Base-by-base conservation (phyloP, 2,888 invertebrate genomes). In the Artemia sinica region DNA sequence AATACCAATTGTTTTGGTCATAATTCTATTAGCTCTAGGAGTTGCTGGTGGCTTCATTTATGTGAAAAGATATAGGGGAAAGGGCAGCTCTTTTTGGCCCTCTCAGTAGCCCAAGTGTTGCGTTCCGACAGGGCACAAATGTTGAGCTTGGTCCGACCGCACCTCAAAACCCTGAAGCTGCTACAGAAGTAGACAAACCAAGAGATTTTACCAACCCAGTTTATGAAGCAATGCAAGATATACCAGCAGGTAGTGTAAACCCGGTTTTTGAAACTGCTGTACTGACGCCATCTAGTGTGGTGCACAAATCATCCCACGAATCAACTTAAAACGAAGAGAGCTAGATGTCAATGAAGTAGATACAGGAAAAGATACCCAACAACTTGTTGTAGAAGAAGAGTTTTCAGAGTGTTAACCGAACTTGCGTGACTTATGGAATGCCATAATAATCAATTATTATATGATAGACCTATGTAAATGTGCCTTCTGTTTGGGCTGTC, bases 171-270 rank as follows among this genome's bases (percentile, higher is more conserved):
- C 74, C 84, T 85, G 73, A 91, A 90, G 78, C 86, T 86, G 14
- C 63, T 9, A 41, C 50, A n/a, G n/a, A 65, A 10, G 41, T 48
- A 28, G 68, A 18, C n/a, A 74, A 74, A 66, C 73, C 75, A 70
- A 82, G 94, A 68, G 95, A 97, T 79, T 97, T 97, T 81, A 89
- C 91, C 76, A 97, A 97, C 81, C 96, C 96, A 67, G 94, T 96
- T 89, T 97, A 96, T 79, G 96, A 97, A 76, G 91, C 91, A 1
- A 74, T 80, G 74, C 79, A 80, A 67, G 69, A 67, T 12, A 14
- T 70, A 66, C 51, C 66, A 51, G 28, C 68, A 65, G 69, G 72
- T 5, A 70, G 71, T 11, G 70, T 71, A 50, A 41, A 41, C 41
- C 71, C 81, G 67, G 83, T 83, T 75, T 82, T 83, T 65, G 82